Base-by-base conservation (phyloP, 2,797 vertebrate genomes). In the Cynodonichthys magdalenae region DNA sequence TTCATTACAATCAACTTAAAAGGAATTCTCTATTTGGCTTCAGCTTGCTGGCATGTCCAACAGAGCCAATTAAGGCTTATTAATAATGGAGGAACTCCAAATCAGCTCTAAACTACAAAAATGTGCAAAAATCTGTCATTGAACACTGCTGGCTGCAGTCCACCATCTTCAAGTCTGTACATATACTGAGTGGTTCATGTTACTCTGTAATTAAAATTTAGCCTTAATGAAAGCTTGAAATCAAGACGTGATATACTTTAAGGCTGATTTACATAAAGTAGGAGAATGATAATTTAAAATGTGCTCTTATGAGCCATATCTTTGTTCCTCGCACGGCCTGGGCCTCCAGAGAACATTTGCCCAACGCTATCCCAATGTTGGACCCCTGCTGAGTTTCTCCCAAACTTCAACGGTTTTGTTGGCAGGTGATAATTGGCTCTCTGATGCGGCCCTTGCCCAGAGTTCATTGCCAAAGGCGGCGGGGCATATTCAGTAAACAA, bases 231-330 rank as follows among this genome's bases (percentile, higher is more conserved):
- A 75, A 84, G 84, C 90, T 87, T 58, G 46, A 52, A 81, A 79
- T 72, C 53, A 69, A 46, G 50, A 79, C 42, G 19, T 70, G 91
- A 83, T 53, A 89, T 89, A 89, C 79, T 80, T 79, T 88, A 81
- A 45, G 61, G 36, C 59, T 62, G 41, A 93, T 96, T 95, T 94
- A 87, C 92, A 94, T 94, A 90, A 94, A 94, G 84, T 81, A 75
- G 83, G 87, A 93, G 87, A 83, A 72, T 85, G 89, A 82, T 90
- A 86, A 89, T 92, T 86, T 46, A 57, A 62, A 65, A 81, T 71
- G 84, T 79, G 65, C 79, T 82, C 89, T 83, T 84, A 83, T 69
- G 80, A 80, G 77, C 9, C 47, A 51, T 63, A 79, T 34, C 69
- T 58, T 74, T 71, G 55, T 80, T 66, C 0, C 0, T 56, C 18